These are phyloP conservation scores for Chionis minor DNA, from an alignment of 2,113 vertebrate species.

Conservation along the genomic window DNA sequence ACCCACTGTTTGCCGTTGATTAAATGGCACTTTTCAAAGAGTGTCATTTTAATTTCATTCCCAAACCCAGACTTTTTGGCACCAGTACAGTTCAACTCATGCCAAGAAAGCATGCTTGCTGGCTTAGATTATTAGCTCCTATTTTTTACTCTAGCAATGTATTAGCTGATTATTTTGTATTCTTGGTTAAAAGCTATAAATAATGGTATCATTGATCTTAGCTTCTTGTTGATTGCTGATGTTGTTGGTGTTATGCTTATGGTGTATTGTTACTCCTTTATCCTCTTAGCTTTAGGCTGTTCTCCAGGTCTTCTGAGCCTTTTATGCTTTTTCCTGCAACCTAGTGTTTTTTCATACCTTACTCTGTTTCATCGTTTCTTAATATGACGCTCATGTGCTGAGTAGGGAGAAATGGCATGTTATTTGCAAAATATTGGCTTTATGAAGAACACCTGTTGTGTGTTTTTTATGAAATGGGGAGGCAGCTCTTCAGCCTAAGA, in stretches of 20 bases:
- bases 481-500: not conserved
- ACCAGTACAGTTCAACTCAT: accelerated
- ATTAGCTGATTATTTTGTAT: not conserved
- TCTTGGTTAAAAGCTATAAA: not conserved
- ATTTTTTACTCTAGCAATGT: not conserved
- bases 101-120: not conserved
- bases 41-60: not conserved
- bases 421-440: not conserved
- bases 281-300: not conserved
- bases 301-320: not conserved
- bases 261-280: not conserved
- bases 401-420: not conserved
- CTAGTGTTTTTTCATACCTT: constrained; percentile 1
- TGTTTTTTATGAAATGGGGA: not conserved
- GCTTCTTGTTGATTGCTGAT: not conserved
- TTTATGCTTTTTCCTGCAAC: not conserved
- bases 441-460: not conserved
- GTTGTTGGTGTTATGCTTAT: not conserved
- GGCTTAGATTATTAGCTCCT: not conserved
- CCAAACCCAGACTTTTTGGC: not conserved
- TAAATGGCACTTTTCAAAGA: not conserved
- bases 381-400: not conserved
- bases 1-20: not conserved
- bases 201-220: not conserved
- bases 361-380: constrained; percentile 7